Evolutionary conservation across 2,113 vertebrate species (phyloP), one percentile per base, ranked within the genome.

Genomic region (Microcebus murinus): DNA sequence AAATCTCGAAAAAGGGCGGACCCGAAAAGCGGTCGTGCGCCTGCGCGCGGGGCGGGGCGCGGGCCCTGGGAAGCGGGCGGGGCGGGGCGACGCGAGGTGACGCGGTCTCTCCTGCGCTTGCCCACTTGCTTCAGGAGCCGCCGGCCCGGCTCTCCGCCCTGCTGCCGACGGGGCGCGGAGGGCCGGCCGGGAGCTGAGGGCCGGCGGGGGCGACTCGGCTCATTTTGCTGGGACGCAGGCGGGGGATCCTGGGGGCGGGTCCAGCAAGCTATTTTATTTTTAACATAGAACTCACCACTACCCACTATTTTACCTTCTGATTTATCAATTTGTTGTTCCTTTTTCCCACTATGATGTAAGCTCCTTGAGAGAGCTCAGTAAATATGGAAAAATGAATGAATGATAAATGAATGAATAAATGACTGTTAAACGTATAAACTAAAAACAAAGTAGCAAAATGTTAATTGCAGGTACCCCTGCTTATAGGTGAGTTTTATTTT

Each of bases 1-100:
- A 98, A 98, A 98, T 89, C 88, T 84, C 29, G 27, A 92, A 95
- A 95, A 98, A 97, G 96, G 97, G 97, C 94, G 97, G 97, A 97
- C 86, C 96, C 86, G 36, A 97, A 31, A 85, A 14, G 61, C 61
- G 23, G 67, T 27, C 0, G 6, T 92, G 77, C 97, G 97, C 94
- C 61, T 97, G 97, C 97, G 97, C 96, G 77, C 8, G 55, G 80
- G 97, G 96, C 85, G 95, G 94, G 94, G 61, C 87, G 10, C 79
- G 21, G 21, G 88, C 85, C 93, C 95, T 98, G 96, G 97, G 97
- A 98, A 98, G 97, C 73, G 65, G 94, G 96, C 92, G 92, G 95
- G 68, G 50, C 59, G 17, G 59, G 73, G 50, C 94, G 86, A 92
- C 81, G 94, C 52, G 45, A n/a, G 77, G 76, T 95, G 96, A 97